Percentiles rank a stretch among this genome's conserved stretches.
Evolutionary conservation across 2,113 vertebrate species (phyloP).

Genomic region (Poeciliopsis prolifica): DNA sequence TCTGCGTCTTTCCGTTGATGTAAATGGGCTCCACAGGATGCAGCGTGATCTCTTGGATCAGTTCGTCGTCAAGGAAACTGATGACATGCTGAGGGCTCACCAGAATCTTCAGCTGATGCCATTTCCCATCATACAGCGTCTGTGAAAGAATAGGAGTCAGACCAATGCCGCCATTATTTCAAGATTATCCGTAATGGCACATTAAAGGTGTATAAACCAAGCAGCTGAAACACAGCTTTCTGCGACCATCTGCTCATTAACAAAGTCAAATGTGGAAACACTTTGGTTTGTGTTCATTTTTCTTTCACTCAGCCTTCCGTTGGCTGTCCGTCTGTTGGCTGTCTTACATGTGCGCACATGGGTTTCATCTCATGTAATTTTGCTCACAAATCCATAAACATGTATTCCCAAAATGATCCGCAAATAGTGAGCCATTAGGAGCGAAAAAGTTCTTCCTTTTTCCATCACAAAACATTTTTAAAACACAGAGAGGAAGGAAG

Average conservation of each 20-base stretch:
- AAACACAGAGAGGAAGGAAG: neutral
- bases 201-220: neutral
- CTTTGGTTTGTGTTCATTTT: slow-evolving; percentile 24
- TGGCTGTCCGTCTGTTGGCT: slow-evolving; percentile 10
- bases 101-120: slow-evolving; percentile 84
- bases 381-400: slow-evolving; percentile 5
- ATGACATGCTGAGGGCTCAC: slow-evolving; percentile 64
- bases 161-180: neutral
- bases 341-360: neutral
- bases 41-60: slow-evolving; percentile 59
- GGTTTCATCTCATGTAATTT: slow-evolving; percentile 13
- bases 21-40: slow-evolving; percentile 76
- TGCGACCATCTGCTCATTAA: neutral
- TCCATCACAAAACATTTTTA: slow-evolving; percentile 27
- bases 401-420: slow-evolving; percentile 17
- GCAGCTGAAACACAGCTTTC: neutral
- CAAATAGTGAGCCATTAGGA: slow-evolving; percentile 18
- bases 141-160: slow-evolving; percentile 19
- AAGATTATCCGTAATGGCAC: neutral
- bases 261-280: slow-evolving; percentile 17
- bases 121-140: slow-evolving; percentile 69
- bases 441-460: slow-evolving; percentile 17
- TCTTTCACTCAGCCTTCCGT: slow-evolving; percentile 3
- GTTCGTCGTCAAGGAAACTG: slow-evolving; percentile 75
- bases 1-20: slow-evolving; percentile 82